Percentiles rank a stretch among this genome's conserved stretches.
Conservation (phyloP, 37 sponge, comb jelly and placozoan genomes). For the Crambe crambe region DNA sequence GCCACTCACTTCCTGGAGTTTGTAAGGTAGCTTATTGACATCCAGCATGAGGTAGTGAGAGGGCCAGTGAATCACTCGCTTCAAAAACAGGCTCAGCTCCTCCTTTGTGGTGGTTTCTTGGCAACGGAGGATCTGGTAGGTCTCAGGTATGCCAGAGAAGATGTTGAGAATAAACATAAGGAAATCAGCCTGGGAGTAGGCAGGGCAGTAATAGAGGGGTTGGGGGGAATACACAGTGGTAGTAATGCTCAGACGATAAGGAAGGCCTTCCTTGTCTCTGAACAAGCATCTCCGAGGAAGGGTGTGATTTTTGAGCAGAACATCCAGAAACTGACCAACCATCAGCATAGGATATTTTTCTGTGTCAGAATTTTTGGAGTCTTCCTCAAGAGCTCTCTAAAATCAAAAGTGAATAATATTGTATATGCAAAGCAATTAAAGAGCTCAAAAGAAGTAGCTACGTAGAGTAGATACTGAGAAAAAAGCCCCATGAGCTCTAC, state of each 20-base stretch:
- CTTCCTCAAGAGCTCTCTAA: background rate
- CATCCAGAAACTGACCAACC: slow-evolving; percentile 37
- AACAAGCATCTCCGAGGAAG: background rate
- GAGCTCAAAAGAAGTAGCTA: no score
- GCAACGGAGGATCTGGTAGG: slow-evolving; percentile 73
- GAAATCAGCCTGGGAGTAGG: slow-evolving; percentile 34
- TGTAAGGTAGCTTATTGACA: slow-evolving; percentile 65
- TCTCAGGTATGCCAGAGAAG: slow-evolving; percentile 64
- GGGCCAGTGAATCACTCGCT: slow-evolving; percentile 21
- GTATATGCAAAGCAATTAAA: background rate
- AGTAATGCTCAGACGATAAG: no score
- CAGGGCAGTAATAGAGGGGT: slow-evolving; percentile 42
- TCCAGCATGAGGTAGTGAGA: slow-evolving; percentile 53
- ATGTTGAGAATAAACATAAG: slow-evolving; percentile 55
- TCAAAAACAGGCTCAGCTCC: slow-evolving; percentile 69
- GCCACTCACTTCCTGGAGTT: slow-evolving; percentile 70
- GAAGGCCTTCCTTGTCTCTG: background rate
- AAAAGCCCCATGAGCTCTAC: background rate
- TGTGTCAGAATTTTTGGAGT: background rate
- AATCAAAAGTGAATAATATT: background rate
- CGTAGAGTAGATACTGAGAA: background rate
- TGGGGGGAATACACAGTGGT: background rate
- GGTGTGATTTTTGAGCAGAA: slow-evolving; percentile 28
- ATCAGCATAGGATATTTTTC: slow-evolving; percentile 17
- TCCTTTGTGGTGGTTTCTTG: slow-evolving; percentile 46